Evolutionary conservation across 2,888 invertebrate species (phyloP), one percentile per base, ranked within the genome.

Genomic region (Oxytorus armatus): DNA sequence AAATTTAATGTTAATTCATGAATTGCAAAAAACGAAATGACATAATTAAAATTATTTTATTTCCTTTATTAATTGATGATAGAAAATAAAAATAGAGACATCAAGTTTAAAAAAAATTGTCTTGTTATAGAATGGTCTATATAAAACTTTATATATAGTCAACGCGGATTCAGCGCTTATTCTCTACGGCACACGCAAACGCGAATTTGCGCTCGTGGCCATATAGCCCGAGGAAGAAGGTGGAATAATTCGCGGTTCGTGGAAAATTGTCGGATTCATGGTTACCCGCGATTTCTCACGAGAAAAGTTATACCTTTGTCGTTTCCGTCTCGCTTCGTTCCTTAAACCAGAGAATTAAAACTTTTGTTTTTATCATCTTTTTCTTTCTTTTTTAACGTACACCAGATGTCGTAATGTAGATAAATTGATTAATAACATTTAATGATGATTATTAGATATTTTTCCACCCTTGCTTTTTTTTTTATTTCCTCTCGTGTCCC

Each of bases 391-490:
- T 61, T 10, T 10, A 25, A 59, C n/a, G 10, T 10, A 23, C 8
- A 44, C 42, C 16, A 29, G 3, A n/a, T 21, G 36, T 47, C 25
- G 51, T 18, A 29, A 25, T 11, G 18, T 4, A 1, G 61, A 44
- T 69, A 69, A n/a, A 76, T 76, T 76, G 69, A 76, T 76, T 69
- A 68, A 76, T 33, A 25, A 10, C 68, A 16, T 53, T 47, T 25
- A 36, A 39, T 39, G 21, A 44, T 16, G 21, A 7, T 49, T 18
- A 16, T 4, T 7, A 16, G 51, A 18, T 5, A 42, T 18, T 5
- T 59, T 36, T 23, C 8, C 10, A 0, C 53, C 23, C 25, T 23
- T 21, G 8, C 42, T n/a, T 42, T 42, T 42, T 42, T 42, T 42
- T 2, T n/a, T 42, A 2, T n/a, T 5, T 29, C 2, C 29, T 29